Evolutionary conservation across 2,888 invertebrate species (phyloP).

Genomic region (Aporophyla nigra): DNA sequence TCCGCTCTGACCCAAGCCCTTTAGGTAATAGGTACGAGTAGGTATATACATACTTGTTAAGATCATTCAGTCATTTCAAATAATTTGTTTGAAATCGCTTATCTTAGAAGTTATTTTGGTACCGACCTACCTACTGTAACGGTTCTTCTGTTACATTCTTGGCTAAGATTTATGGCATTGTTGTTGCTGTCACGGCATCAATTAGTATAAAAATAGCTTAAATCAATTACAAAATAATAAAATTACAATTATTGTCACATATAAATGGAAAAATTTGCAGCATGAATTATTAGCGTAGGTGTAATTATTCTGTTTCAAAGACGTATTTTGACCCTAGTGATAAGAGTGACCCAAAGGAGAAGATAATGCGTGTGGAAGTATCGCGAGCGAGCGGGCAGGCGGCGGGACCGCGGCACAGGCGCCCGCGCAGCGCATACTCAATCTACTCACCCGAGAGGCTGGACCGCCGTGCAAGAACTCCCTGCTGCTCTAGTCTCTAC

Average conservation of each 20-base stretch:
- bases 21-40: background rate
- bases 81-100: background rate
- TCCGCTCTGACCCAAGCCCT: background rate
- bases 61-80: background rate
- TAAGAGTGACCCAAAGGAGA: slow-evolving; percentile 82
- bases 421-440: slow-evolving; percentile 69
- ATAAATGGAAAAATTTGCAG: slow-evolving; percentile 65
- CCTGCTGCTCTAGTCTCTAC: slow-evolving; percentile 62
- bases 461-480: slow-evolving; percentile 67
- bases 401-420: slow-evolving; percentile 53
- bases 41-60: background rate
- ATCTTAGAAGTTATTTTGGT: slow-evolving; percentile 2
- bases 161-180: background rate
- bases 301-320: slow-evolving; percentile 77
- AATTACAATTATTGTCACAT: slow-evolving; percentile 22
- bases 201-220: slow-evolving; percentile 16
- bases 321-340: slow-evolving; percentile 82
- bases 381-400: slow-evolving; percentile 64
- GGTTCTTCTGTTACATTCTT: background rate
- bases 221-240: slow-evolving; percentile 38
- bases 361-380: slow-evolving; percentile 79
- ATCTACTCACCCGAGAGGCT: slow-evolving; percentile 71
- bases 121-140: background rate
- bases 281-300: slow-evolving; percentile 62
- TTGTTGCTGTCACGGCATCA: slow-evolving; percentile 9